phyloP scores from a whole-genome alignment of 2,113 vertebrate species.

The Apus apus region DNA sequence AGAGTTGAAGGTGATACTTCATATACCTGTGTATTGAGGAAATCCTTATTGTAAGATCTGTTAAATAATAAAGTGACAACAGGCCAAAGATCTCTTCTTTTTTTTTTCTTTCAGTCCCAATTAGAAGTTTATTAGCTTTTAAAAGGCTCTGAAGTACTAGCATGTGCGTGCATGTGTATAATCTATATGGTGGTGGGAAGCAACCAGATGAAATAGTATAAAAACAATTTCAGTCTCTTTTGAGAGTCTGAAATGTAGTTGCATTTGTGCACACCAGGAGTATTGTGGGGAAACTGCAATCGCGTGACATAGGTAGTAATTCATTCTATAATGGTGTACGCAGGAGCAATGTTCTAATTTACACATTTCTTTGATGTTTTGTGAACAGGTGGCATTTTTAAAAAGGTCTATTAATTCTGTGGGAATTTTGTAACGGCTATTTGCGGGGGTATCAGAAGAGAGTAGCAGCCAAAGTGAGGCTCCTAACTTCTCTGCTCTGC shows the following conservation, averaged over 20 bases:
- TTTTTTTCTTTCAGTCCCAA: neutral
- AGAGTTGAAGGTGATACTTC: neutral
- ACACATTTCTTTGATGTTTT: neutral
- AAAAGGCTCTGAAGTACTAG: neutral
- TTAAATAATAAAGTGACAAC: neutral
- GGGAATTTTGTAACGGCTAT: neutral
- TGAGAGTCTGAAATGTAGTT: neutral
- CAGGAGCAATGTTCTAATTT: neutral
- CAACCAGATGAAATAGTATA: neutral
- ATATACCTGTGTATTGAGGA: neutral
- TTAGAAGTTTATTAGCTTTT: neutral
- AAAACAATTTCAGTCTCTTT: neutral
- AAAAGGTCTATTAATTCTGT: neutral
- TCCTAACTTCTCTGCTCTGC: neutral
- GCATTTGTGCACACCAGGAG: neutral
- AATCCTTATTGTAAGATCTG: neutral
- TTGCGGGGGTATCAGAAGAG: neutral
- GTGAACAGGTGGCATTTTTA: constrained; percentile 9
- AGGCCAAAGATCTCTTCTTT: neutral
- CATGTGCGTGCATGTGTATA: rapidly evolving
- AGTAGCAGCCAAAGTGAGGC: neutral
- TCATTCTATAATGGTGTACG: neutral
- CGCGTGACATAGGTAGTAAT: neutral
- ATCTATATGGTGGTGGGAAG: neutral
- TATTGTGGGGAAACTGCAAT: neutral